Evolutionary conservation across 2,113 vertebrate genomes (phyloP).

Genomic region (Stegostoma tigrinum): DNA sequence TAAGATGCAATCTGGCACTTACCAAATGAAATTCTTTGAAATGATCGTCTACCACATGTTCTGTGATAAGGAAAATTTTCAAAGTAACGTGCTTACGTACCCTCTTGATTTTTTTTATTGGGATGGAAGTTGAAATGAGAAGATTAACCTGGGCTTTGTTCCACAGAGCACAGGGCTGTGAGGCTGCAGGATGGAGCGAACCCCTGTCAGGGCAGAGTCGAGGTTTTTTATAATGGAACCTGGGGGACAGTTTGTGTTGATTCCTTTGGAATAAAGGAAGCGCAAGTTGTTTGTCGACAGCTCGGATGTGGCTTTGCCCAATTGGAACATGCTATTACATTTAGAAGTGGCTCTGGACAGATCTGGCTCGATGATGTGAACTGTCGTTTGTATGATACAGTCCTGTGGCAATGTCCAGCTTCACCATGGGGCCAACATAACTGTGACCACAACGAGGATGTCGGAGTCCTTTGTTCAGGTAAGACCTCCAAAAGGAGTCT

Average conservation of each 20-base stretch:
- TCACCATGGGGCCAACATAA: conserved; percentile 41
- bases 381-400: conserved; percentile 50
- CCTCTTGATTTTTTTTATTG: not conserved
- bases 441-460: conserved; percentile 60
- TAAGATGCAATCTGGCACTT: not conserved
- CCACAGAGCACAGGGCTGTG: not conserved
- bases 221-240: not conserved
- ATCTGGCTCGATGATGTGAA: conserved; percentile 55
- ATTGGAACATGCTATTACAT: accelerated
- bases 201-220: not conserved
- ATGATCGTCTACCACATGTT: not conserved
- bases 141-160: not conserved
- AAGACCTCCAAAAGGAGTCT: not conserved
- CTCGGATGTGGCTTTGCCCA: not conserved
- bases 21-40: not conserved
- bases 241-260: not conserved
- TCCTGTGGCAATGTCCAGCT: accelerated
- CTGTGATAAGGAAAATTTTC: not conserved
- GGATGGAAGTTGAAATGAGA: no score
- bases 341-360: conserved; percentile 44
- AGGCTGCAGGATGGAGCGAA: not conserved
- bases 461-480: conserved; percentile 58
- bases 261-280: not conserved
- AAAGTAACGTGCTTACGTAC: not conserved
- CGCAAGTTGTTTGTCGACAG: conserved; percentile 40